A percentile compares a stretch with the other conserved stretches of the same genome.
Conservation (phyloP, 2,797 vertebrate species). For the Petrocephalus sullivani region DNA sequence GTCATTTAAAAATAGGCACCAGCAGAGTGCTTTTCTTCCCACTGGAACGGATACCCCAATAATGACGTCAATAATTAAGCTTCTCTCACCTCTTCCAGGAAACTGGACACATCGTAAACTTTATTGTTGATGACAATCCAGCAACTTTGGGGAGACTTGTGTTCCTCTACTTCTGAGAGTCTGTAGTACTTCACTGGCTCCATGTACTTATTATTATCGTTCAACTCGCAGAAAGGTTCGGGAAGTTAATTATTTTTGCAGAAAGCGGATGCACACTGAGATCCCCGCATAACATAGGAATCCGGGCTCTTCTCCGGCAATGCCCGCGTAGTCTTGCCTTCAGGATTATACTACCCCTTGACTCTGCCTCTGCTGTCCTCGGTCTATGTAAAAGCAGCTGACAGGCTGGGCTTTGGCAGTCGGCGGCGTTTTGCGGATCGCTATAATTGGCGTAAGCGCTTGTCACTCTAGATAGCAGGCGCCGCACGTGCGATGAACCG, state of each 20-base stretch:
- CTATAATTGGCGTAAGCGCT: constrained; percentile 11
- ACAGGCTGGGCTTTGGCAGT: not conserved
- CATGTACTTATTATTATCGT: not conserved
- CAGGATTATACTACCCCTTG: not conserved
- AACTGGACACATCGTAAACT: constrained; percentile 66
- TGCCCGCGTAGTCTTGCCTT: not conserved
- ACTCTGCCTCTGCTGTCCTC: not conserved
- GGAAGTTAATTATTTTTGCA: not conserved
- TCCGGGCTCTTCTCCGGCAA: not conserved
- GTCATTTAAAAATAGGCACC: not conserved
- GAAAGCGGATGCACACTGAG: not conserved
- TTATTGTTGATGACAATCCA: constrained; percentile 69
- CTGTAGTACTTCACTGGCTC: constrained; percentile 51
- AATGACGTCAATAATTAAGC: not conserved
- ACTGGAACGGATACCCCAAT: not conserved
- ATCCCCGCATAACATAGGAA: not conserved
- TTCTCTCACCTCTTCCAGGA: constrained; percentile 64
- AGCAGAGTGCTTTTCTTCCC: not conserved
- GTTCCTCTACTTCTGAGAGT: constrained; percentile 64
- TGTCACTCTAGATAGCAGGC: constrained; percentile 1
- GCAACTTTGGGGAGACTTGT: constrained; percentile 62
- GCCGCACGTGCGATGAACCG: not conserved
- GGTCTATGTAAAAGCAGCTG: not conserved
- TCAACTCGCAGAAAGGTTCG: not conserved
- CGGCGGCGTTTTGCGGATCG: not conserved